phyloP scores from a whole-genome alignment of 2,113 vertebrate genomes.

The Brachypteracias leptosomus region DNA sequence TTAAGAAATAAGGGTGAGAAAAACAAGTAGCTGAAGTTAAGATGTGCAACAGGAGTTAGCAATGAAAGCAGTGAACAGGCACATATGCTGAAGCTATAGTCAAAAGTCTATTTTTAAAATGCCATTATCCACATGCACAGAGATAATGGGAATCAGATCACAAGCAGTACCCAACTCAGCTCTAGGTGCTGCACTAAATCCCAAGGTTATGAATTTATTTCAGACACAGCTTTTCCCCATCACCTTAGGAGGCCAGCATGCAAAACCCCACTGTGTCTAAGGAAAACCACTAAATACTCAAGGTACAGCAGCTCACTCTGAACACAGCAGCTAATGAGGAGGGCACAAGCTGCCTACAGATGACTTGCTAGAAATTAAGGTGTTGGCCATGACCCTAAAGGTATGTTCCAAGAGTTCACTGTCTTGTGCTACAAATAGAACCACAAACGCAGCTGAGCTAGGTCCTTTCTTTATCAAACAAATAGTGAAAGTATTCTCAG shows the following conservation, averaged over 20 bases:
- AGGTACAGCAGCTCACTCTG: neutral
- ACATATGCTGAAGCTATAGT: neutral
- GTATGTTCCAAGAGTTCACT: neutral
- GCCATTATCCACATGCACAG: neutral
- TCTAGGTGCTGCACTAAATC: neutral
- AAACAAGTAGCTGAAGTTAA: neutral
- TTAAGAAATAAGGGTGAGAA: neutral
- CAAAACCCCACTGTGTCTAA: neutral
- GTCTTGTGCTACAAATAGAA: neutral
- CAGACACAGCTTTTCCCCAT: neutral
- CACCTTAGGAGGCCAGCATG: neutral
- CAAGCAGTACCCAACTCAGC: neutral
- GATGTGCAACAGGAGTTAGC: neutral
- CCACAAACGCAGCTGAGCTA: neutral
- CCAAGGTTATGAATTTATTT: neutral
- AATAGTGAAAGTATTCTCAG: conserved; percentile 36
- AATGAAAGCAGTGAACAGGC: neutral
- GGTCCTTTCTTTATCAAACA: conserved; percentile 46
- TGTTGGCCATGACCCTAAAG: neutral
- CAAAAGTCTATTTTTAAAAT: neutral
- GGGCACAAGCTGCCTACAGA: neutral
- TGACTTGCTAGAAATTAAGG: neutral
- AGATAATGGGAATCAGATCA: neutral
- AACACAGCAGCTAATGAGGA: neutral
- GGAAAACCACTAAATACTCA: neutral